Base-by-base conservation (phyloP, 2,797 vertebrate species). In the Nothura maculosa region DNA sequence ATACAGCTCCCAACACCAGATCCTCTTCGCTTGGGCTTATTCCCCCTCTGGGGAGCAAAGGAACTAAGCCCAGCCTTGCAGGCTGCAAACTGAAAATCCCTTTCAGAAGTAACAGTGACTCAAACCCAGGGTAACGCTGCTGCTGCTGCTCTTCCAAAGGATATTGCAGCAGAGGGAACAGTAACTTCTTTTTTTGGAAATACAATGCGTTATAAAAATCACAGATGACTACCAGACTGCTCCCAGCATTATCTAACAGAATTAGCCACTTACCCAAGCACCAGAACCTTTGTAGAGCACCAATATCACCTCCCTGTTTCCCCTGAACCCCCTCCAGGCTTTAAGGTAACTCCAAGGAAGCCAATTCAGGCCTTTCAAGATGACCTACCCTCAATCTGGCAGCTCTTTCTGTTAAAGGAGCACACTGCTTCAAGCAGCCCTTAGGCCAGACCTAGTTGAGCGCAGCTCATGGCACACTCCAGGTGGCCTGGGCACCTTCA, bases 51-150 rank as follows among this genome's bases (percentile, higher is more conserved):
- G 32, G 70, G 3, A 58, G 3, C 61, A 48, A 32, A 84, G 40
- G 6, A 36, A 85, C 64, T 67, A 85, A 62, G 43, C 50, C 7
- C 48, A 89, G 61, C 30, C 38, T 4, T 0, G 42, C 15, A 27
- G 28, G 1, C 34, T 32, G 48, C 24, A 60, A 70, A 47, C 47
- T 60, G 25, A 11, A 40, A 61, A 54, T 1, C 57, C 47, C 66
- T 77, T 73, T 78, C 74, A 83, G 73, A n/a, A 90, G 58, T 45
- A 90, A 34, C 47, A 40, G 69, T 5, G 52, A 57, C 83, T 89
- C 88, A 28, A 85, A 24, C 38, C 12, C 42, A 12, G 0, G 1
- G 0, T 14, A 48, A 40, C 3, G 0, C 30, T 27, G 0, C 57
- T 8, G 58, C 50, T 62, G 66, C 82, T 42, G 45, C 38, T 38